Evolutionary conservation across 2,888 invertebrate genomes (phyloP), one percentile per base, ranked within the genome.

Genomic region (Petrolisthes manimaculis): DNA sequence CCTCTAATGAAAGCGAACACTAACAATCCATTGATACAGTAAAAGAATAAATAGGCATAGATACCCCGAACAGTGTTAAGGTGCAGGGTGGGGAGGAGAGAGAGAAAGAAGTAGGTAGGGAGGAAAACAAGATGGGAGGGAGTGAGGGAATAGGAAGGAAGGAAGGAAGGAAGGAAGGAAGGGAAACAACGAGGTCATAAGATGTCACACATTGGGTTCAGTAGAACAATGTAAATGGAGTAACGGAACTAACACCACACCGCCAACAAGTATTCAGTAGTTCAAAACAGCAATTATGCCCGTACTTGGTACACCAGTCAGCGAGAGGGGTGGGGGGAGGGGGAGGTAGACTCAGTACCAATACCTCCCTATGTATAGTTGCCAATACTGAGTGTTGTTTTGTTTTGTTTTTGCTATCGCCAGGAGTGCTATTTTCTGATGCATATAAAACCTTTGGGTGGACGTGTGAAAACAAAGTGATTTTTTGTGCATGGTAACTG

Each of bases 251-350:
- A 83, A 83, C 84, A 84, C 75, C 84, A 84, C 84, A 77, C 21
- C 77, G 55, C 84, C 77, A 56, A 82, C 82, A 82, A 69, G 75
- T 84, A 75, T 55, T 77, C 51, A 84, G 51, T 75, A 84, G 5
- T 61, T 69, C 84, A 84, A 77, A 37, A 84, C 56, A 18, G 75
- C 75, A 56, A 55, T 54, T 12, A 21, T 14, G 21, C 83, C 54
- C 55, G 55, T 12, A 4, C 55, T 21, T 37, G 5, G 37, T 77
- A 12, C 53, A 51, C 18, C n/a, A 21, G 71, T 71, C 53, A 53
- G 24, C 18, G 12, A 61, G 61, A 18, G 61, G 18, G 61, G 61
- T 14, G 9, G 61, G 61, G 61, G 61, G 37, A 37, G 37, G 37
- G 37, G 37, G 37, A 37, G 37, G 37, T 2, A 37, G 37, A 37